These are phyloP conservation scores for Zaprionus inermis DNA, from an alignment of 1,140 invertebrate species.

Conservation along the genomic window DNA sequence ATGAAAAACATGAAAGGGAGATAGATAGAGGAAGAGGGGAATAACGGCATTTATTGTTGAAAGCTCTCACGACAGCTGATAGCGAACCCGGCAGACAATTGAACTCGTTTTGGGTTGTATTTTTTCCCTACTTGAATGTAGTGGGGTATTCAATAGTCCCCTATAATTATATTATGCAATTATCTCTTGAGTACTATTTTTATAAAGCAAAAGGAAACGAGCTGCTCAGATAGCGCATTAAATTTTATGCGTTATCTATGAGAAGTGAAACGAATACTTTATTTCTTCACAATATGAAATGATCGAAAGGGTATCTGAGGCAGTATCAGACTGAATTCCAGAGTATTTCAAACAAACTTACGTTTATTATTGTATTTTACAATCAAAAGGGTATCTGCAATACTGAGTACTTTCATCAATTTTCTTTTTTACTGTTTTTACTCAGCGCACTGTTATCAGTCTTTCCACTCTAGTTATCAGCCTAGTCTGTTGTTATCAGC, in stretches of 20 bases:
- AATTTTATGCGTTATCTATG: neutral
- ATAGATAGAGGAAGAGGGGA: neutral
- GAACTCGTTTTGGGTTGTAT: slow-evolving; percentile 23
- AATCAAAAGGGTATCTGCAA: neutral
- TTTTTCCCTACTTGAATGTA: neutral
- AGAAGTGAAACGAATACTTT: neutral
- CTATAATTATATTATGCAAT: slow-evolving; percentile 1
- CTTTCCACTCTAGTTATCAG: slow-evolving; percentile 9
- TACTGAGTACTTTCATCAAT: neutral
- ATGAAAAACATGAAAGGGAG: neutral
- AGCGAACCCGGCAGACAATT: slow-evolving; percentile 34
- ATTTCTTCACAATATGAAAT: neutral
- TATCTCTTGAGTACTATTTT: neutral
- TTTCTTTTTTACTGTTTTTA: slow-evolving; percentile 1
- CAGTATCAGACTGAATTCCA: slow-evolving; percentile 2
- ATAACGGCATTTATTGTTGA: slow-evolving; percentile 30
- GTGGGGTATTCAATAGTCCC: slow-evolving; percentile 1
- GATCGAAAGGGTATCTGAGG: too few species aligned
- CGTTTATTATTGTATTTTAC: neutral
- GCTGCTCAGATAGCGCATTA: neutral
- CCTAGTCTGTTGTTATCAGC: neutral
- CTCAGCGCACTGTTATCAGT: slow-evolving; percentile 5
- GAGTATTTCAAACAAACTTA: neutral
- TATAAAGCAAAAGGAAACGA: neutral
- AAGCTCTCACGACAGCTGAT: slow-evolving; percentile 43